Percentiles rank a stretch among this genome's conserved stretches.
phyloP scores from a whole-genome alignment of 2,888 invertebrate genomes.

The Mythimna loreyi region DNA sequence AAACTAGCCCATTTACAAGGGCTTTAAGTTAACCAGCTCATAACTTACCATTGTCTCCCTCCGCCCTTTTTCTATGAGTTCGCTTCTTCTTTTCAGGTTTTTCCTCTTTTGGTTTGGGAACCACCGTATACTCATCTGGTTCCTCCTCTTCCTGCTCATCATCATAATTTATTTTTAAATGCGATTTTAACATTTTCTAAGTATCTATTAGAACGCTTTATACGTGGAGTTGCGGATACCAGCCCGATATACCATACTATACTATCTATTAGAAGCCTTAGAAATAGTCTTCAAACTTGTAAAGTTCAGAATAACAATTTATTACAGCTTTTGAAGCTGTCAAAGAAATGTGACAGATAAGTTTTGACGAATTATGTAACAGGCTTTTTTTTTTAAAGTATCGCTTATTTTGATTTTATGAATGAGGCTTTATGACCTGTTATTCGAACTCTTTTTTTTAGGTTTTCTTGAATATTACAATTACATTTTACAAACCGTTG shows the following conservation, averaged over 20 bases:
- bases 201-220: no score
- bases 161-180: neutral
- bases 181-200: constrained; percentile 20
- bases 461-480: no score
- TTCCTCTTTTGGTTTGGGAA: neutral
- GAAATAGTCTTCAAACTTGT: neutral
- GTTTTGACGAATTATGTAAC: neutral
- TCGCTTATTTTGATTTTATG: neutral
- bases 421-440: constrained; percentile 4
- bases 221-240: no score
- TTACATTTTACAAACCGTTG: no score
- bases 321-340: neutral
- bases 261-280: neutral
- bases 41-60: no score
- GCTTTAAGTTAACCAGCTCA: no score
- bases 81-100: neutral
- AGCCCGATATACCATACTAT: no score
- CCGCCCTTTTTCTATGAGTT: neutral
- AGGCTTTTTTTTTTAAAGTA: no score
- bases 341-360: neutral
- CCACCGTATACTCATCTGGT: neutral
- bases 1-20: no score
- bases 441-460: constrained; percentile 2
- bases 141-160: neutral
- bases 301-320: neutral